Conservation (phyloP, 2,113 vertebrate genomes). For the Chamaea fasciata region DNA sequence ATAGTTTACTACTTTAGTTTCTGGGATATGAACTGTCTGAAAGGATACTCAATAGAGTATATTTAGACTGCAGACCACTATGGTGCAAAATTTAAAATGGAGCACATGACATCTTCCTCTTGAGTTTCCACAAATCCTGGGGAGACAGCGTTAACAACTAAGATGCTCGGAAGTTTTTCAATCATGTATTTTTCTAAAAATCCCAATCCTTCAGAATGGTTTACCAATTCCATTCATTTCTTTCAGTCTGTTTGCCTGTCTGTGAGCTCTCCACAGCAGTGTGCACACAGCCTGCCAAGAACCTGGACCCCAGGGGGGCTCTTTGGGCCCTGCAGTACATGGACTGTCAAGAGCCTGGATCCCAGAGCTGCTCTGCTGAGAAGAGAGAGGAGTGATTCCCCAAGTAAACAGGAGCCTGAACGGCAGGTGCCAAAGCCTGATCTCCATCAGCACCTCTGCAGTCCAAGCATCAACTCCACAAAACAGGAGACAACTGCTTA, state of each 20-base stretch:
- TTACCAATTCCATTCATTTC: not conserved
- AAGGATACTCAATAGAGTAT: conserved; percentile 12
- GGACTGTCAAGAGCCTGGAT: not conserved
- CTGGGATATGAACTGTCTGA: conserved; percentile 13
- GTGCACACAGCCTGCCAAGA: not conserved
- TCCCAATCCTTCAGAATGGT: not conserved
- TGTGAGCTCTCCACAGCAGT: not conserved
- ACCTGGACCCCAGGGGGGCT: not conserved
- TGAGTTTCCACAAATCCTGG: not conserved
- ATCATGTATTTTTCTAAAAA: not conserved
- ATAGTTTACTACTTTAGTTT: conserved; percentile 25
- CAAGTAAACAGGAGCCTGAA: not conserved
- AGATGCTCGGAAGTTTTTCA: not conserved
- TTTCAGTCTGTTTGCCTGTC: not conserved
- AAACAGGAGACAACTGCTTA: not conserved
- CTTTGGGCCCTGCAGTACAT: not conserved
- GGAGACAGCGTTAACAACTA: not conserved
- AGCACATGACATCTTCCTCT: not conserved
- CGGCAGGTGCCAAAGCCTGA: not conserved
- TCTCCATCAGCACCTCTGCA: not conserved
- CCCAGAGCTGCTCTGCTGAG: not conserved
- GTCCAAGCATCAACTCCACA: not conserved
- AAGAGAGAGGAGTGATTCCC: not conserved
- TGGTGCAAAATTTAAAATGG: not conserved
- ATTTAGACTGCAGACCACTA: conserved; percentile 13